Evolutionary conservation across 2,113 vertebrate species (phyloP).

Genomic region (Tonatia bakeri): DNA sequence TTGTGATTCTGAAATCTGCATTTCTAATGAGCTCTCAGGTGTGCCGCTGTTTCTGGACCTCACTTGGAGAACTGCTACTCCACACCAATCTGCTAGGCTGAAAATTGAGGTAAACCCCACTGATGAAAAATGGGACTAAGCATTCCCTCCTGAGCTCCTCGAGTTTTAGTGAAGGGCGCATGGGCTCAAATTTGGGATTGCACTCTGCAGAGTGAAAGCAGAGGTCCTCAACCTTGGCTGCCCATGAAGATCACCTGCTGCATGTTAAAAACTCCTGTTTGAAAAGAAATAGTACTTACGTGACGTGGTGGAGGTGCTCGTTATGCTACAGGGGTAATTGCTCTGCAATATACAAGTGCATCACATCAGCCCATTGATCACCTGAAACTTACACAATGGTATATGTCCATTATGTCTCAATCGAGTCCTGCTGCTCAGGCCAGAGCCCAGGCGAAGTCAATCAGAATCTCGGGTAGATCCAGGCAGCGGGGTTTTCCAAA

Average conservation of each 20-base stretch:
- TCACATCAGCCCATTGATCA: not conserved
- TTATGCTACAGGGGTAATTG: rapidly evolving
- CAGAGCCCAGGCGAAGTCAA: not conserved
- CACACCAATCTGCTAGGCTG: no score
- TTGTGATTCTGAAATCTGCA: not conserved
- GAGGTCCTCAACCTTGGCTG: rapidly evolving
- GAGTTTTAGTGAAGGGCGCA: not conserved
- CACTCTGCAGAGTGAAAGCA: not conserved
- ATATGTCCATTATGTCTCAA: not conserved
- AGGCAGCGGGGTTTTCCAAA: not conserved
- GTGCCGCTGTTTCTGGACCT: rapidly evolving
- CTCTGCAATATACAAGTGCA: not conserved
- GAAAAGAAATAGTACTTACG: not conserved
- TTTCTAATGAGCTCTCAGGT: not conserved
- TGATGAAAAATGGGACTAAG: not conserved
- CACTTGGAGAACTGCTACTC: not conserved
- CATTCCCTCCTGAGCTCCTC: not conserved
- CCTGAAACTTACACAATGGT: not conserved
- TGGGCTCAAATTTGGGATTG: not conserved
- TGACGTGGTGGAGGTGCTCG: not conserved
- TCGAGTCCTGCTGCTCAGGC: not conserved
- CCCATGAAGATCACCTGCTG: no score
- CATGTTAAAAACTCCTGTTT: not conserved
- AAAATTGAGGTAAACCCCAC: not conserved
- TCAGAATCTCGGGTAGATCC: not conserved